Conservation (phyloP, 2,797 vertebrate genomes). For the Masticophis lateralis region DNA sequence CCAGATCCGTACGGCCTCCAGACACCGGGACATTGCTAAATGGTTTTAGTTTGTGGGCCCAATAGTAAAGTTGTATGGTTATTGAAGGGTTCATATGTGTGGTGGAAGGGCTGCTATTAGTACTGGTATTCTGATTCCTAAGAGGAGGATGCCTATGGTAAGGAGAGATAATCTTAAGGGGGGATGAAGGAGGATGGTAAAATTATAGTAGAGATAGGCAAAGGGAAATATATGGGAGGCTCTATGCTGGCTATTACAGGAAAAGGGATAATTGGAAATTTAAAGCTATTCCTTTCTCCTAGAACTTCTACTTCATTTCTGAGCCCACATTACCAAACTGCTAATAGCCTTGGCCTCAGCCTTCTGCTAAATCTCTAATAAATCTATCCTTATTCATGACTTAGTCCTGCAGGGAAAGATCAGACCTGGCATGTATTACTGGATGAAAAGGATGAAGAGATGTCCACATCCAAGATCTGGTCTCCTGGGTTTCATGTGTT, state of each 20-base stretch:
- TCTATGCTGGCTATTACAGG: not conserved
- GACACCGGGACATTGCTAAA: not conserved
- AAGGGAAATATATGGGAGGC: not conserved
- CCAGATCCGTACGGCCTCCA: too few relatives aligned
- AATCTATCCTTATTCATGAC: not conserved
- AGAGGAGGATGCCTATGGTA: not conserved
- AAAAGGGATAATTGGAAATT: not conserved
- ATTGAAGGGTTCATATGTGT: not conserved
- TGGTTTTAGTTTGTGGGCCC: not conserved
- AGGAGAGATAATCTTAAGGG: not conserved
- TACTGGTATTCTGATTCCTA: not conserved
- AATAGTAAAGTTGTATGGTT: not conserved
- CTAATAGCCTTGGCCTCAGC: not conserved
- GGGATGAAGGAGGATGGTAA: not conserved
- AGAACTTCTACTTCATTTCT: not conserved
- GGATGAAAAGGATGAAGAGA: not conserved
- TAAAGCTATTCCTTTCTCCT: not conserved
- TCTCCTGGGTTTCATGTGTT: not conserved
- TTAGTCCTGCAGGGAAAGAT: not conserved
- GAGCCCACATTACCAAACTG: not conserved
- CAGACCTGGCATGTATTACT: not conserved
- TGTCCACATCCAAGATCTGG: not conserved
- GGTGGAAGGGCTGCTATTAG: not conserved
- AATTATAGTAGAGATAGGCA: not conserved
- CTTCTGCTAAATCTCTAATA: not conserved